These are phyloP conservation scores for Brenthis hecate DNA, from an alignment of 2,888 invertebrate species.

Conservation along the genomic window DNA sequence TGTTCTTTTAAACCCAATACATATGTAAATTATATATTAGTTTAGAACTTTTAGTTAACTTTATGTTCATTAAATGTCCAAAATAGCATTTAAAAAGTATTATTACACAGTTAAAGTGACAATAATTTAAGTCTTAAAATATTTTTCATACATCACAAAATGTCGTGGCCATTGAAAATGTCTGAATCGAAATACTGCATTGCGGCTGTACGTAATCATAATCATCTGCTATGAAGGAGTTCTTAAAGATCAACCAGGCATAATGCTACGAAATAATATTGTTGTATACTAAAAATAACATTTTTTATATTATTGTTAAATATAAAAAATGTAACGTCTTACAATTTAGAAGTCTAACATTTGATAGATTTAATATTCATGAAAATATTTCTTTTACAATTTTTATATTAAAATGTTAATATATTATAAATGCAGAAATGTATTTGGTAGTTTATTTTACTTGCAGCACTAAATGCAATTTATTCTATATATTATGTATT, in stretches of 20 bases:
- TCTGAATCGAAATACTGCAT: conserved; percentile 25
- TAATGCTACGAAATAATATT: not conserved
- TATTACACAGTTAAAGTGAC: not conserved
- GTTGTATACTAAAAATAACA: conserved; percentile 5
- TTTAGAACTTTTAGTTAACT: no score
- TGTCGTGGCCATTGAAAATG: conserved; percentile 14
- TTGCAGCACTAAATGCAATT: no score
- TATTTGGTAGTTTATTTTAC: no score
- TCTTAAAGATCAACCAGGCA: conserved; percentile 18
- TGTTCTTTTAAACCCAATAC: not conserved
- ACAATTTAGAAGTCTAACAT: not conserved
- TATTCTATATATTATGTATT: no score
- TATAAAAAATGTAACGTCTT: conserved; percentile 3
- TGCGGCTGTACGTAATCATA: conserved; percentile 25
- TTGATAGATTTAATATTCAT: not conserved
- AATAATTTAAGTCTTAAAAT: not conserved
- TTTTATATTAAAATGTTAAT: no score
- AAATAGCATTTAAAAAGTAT: not conserved
- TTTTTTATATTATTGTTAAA: conserved; percentile 14
- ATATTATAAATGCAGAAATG: no score
- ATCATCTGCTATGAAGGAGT: conserved; percentile 11
- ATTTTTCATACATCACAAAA: conserved; percentile 15
- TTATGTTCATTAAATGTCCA: no score
- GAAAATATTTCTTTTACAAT: no score
- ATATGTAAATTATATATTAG: not conserved